These are phyloP conservation scores for Desmodus rotundus DNA, from an alignment of 2,113 vertebrate species.

Conservation along the genomic window DNA sequence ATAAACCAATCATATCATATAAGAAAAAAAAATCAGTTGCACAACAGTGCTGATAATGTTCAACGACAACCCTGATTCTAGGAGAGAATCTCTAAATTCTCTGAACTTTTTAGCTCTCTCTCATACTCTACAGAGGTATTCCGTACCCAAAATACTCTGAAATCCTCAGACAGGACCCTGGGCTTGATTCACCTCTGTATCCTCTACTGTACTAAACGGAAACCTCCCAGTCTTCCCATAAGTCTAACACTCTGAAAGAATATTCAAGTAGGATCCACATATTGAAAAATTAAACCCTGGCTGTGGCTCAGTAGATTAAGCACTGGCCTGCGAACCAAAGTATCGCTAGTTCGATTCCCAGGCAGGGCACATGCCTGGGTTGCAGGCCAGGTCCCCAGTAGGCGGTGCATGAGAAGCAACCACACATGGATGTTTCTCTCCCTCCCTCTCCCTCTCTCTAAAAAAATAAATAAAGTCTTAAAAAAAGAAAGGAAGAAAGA, in stretches of 20 bases:
- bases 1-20: slow-evolving; percentile 6
- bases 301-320: too few species aligned
- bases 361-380: too few species aligned
- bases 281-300: not conserved
- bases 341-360: too few species aligned
- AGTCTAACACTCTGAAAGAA: not conserved
- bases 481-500: too few species aligned
- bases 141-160: not conserved
- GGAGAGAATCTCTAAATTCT: not conserved
- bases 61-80: not conserved
- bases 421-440: too few species aligned
- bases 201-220: not conserved
- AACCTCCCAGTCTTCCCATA: not conserved
- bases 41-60: not conserved
- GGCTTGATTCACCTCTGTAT: not conserved
- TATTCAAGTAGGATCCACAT: not conserved
- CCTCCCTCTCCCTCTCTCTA: too few species aligned
- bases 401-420: too few species aligned
- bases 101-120: not conserved
- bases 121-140: not conserved
- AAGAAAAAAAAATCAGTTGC: not conserved
- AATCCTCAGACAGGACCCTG: not conserved
- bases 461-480: too few species aligned
- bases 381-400: too few species aligned
- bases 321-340: too few species aligned